Evolutionary conservation across 2,113 vertebrate genomes (phyloP).

Genomic region (Illadopsis cleaveri): DNA sequence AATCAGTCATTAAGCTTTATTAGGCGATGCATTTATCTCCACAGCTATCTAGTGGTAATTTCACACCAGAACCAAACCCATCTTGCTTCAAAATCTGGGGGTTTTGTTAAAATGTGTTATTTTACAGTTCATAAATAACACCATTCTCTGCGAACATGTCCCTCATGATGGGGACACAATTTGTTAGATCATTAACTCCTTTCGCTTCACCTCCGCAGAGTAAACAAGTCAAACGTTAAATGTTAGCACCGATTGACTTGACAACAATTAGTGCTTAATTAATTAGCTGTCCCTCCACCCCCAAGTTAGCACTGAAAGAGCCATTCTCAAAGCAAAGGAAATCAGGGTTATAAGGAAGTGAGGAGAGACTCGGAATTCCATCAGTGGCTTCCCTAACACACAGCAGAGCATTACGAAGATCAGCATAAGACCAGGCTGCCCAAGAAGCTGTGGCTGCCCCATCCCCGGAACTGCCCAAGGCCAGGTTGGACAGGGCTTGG

Average conservation of each 20-base stretch:
- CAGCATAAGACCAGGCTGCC: not conserved
- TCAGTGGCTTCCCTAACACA: not conserved
- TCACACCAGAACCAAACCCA: not conserved
- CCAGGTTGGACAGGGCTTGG: not conserved
- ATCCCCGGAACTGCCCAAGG: not conserved
- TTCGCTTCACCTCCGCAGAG: constrained; percentile 18
- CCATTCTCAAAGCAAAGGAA: not conserved
- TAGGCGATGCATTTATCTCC: constrained; percentile 62
- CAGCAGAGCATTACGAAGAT: not conserved
- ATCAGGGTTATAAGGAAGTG: not conserved
- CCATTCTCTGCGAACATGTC: constrained; percentile 12
- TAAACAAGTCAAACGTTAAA: constrained; percentile 63
- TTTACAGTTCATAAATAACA: constrained; percentile 57
- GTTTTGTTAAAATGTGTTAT: not conserved
- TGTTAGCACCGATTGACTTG: constrained; percentile 44
- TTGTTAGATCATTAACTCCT: constrained; percentile 68
- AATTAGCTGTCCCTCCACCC: constrained; percentile 59
- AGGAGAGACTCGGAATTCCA: not conserved
- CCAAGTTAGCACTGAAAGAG: constrained; percentile 25
- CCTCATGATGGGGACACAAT: constrained; percentile 48
- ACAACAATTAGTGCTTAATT: constrained; percentile 61
- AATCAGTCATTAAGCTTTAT: constrained; percentile 73
- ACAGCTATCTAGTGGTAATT: constrained; percentile 41
- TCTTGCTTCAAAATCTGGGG: not conserved
- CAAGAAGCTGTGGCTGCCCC: not conserved